Evolutionary conservation across 37 sponge, comb jelly and placozoan species (phyloP), one percentile per base, ranked within the genome.

Genomic region (Beroe ovata): DNA sequence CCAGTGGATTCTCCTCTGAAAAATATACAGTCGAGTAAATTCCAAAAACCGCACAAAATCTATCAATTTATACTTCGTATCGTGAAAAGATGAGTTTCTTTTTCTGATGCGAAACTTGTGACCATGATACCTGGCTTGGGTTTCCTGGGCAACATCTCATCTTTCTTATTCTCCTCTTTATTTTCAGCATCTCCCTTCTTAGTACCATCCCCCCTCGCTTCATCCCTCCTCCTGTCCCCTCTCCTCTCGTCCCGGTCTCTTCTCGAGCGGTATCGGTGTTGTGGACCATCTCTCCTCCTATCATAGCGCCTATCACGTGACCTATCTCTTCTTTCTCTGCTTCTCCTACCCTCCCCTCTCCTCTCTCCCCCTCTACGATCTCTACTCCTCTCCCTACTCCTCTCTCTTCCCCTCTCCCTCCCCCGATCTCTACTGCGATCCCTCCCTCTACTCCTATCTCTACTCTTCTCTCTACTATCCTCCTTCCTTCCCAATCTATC

Each of bases 1-100:
- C 84, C 14, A 42, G 23, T 18, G 84, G 84, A 20, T 77, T 77
- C n/a, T 77, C 84, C 47, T 77, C 84, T 66, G 69, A 66, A 66
- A 66, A 47, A n/a, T n/a, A n/a, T n/a, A n/a, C n/a, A n/a, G n/a
- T n/a, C n/a, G n/a, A n/a, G n/a, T n/a, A n/a, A n/a, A n/a, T n/a
- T n/a, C n/a, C n/a, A n/a, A n/a, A n/a, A n/a, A n/a, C n/a, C n/a
- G n/a, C n/a, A n/a, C n/a, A n/a, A n/a, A n/a, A n/a, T n/a, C n/a
- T n/a, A n/a, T n/a, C n/a, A n/a, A n/a, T n/a, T n/a, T n/a, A n/a
- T n/a, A n/a, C n/a, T n/a, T n/a, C n/a, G n/a, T n/a, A n/a, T n/a
- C n/a, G n/a, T n/a, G n/a, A n/a, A n/a, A n/a, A n/a, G n/a, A n/a
- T n/a, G n/a, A n/a, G n/a, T n/a, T n/a, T n/a, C n/a, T n/a, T n/a